Evolutionary conservation across 64 coral and sea anemone species (phyloP), one percentile per base, ranked within the genome.

Genomic region (Stylophora pistillata): DNA sequence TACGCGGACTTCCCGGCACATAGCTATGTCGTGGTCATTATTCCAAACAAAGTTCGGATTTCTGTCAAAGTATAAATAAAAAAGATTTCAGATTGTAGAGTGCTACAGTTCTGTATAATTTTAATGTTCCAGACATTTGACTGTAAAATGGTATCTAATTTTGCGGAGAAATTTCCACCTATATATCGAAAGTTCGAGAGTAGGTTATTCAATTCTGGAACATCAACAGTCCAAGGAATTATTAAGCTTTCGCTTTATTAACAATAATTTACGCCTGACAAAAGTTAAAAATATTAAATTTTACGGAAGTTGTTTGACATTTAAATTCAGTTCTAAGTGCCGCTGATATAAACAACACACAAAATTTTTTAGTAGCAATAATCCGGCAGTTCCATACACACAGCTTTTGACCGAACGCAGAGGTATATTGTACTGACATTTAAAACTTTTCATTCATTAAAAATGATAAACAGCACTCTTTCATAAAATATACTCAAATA

Each of bases 1-100:
- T 32, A 85, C 53, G 11, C 18, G 55, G 64, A 87, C 66, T 81
- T 93, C 91, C 10, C 77, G 62, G 60, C 85, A 87, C 27, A 93
- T 37, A 13, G 79, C 30, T 33, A 87, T 71, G 71, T 81, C 76
- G 56, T 88, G 66, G 30, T 33, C 74, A 32, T 87, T 81, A 80
- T 85, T 82, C 91, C 91, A 93, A 75, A 87, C 29, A 56, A 75
- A 87, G 23, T 37, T 12, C 28, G 17, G 69, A 75, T 33, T 33
- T 74, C 72, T 52, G 29, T 15, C 31, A 37, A 74, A 74, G 31
- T 37, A 74, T 74, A 37, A 74, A 37, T 34, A 37, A 37, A 4
- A 17, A 1, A n/a, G n/a, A n/a, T n/a, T 74, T 74, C 32, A 74
- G 33, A 74, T 74, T 74, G 12, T 30, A 74, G 32, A 74, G 72